A percentile compares a stretch with the other conserved stretches of the same genome.
Conservation (phyloP, 2,797 vertebrate genomes). For the Sphenodon punctatus region DNA sequence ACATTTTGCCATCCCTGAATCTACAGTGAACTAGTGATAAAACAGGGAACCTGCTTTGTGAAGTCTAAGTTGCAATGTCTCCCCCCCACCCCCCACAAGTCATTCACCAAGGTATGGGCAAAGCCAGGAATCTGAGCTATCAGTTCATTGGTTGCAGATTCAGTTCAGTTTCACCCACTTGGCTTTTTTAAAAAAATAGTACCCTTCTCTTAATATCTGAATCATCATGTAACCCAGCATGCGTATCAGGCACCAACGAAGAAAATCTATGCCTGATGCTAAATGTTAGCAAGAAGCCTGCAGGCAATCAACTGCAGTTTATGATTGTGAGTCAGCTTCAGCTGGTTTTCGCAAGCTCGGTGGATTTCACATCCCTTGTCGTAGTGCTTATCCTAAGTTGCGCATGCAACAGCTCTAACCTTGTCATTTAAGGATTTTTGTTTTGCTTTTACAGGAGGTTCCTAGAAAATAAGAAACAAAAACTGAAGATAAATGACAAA, state of each 20-base stretch:
- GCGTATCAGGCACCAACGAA: background rate
- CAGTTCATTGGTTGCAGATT: background rate
- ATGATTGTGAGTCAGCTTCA: slow-evolving; percentile 59
- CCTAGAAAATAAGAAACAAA: slow-evolving; percentile 75
- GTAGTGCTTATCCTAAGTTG: slow-evolving; percentile 69
- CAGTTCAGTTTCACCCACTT: background rate
- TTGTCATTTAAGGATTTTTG: slow-evolving; percentile 69
- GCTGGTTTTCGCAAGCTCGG: slow-evolving; percentile 56
- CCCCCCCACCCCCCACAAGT: background rate
- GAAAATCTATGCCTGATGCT: slow-evolving; percentile 29
- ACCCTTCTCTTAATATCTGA: slow-evolving; percentile 28
- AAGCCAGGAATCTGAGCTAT: background rate
- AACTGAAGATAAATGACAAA: slow-evolving; percentile 68
- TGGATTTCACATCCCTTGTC: slow-evolving; percentile 63
- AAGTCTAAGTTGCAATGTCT: slow-evolving; percentile 7
- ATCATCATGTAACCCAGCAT: slow-evolving; percentile 31
- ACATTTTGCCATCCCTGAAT: slow-evolving; percentile 56
- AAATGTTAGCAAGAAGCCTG: slow-evolving; percentile 55
- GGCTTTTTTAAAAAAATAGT: background rate
- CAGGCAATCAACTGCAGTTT: slow-evolving; percentile 19
- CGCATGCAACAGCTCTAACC: slow-evolving; percentile 71
- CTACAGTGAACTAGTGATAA: slow-evolving; percentile 5
- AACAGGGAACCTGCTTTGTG: slow-evolving; percentile 58
- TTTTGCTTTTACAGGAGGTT: slow-evolving; percentile 81
- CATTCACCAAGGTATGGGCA: background rate